phyloP scores from a whole-genome alignment of 2,797 vertebrate species.

The Chelmon rostratus region DNA sequence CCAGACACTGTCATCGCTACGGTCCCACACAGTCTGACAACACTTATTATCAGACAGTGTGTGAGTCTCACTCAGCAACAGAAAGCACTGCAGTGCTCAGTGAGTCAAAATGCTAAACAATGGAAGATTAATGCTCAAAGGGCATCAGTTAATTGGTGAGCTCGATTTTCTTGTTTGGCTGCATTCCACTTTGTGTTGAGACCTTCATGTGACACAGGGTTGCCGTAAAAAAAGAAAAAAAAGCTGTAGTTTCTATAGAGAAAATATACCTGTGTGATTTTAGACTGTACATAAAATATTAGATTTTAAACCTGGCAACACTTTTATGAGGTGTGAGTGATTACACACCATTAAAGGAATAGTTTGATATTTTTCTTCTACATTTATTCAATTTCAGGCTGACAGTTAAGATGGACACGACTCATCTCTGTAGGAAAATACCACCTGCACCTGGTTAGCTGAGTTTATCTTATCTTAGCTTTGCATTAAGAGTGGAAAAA shows the following conservation, averaged over 20 bases:
- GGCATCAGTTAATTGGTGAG: slow-evolving; percentile 49
- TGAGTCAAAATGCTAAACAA: slow-evolving; percentile 66
- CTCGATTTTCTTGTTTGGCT: slow-evolving; percentile 63
- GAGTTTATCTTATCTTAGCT: neutral
- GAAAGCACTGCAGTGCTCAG: slow-evolving; percentile 39
- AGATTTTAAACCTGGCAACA: neutral
- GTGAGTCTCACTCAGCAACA: slow-evolving; percentile 45
- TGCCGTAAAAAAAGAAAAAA: slow-evolving; percentile 7
- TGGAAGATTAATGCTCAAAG: slow-evolving; percentile 42
- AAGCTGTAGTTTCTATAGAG: slow-evolving; percentile 24
- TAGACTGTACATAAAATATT: neutral
- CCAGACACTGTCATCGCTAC: slow-evolving; percentile 79
- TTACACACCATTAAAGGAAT: neutral
- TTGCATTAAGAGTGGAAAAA: neutral
- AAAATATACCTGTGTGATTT: neutral
- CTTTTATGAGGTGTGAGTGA: neutral
- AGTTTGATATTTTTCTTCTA: too few species aligned
- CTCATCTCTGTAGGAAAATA: neutral
- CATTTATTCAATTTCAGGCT: neutral
- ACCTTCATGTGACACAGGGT: slow-evolving; percentile 28
- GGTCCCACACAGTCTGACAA: slow-evolving; percentile 71
- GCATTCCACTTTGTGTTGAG: slow-evolving; percentile 64
- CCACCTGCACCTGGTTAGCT: neutral
- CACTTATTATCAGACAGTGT: slow-evolving; percentile 67
- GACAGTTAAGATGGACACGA: neutral